Conservation (phyloP, 2,113 vertebrate genomes). For the Gymnocephalus cernua region DNA sequence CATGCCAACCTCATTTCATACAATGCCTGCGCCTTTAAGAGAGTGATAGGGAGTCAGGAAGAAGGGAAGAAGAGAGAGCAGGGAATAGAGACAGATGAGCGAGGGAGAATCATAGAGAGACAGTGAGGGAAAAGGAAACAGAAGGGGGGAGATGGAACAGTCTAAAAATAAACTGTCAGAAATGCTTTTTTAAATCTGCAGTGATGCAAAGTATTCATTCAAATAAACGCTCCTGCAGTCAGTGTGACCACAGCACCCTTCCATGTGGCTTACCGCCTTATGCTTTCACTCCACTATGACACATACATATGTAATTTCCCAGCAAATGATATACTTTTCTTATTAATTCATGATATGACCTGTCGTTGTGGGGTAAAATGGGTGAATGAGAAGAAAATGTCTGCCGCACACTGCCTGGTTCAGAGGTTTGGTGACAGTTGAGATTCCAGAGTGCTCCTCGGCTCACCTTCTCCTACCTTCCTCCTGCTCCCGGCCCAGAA, state of each 20-base stretch:
- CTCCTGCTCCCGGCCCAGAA: slow-evolving; percentile 71
- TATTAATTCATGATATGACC: slow-evolving; percentile 45
- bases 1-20: slow-evolving; percentile 69
- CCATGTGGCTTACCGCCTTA: neutral
- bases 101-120: slow-evolving; percentile 70
- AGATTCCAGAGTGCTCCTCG: slow-evolving; percentile 52
- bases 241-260: slow-evolving; percentile 42
- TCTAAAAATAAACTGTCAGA: slow-evolving; percentile 85
- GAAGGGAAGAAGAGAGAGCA: slow-evolving; percentile 59
- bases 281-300: slow-evolving; percentile 6
- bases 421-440: slow-evolving; percentile 64
- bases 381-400: slow-evolving; percentile 67
- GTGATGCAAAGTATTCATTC: slow-evolving; percentile 80
- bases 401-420: slow-evolving; percentile 53
- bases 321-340: slow-evolving; percentile 33
- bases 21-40: slow-evolving; percentile 77
- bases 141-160: slow-evolving; percentile 72
- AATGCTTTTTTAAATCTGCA: slow-evolving; percentile 81
- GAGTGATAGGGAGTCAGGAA: slow-evolving; percentile 61
- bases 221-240: slow-evolving; percentile 68
- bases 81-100: slow-evolving; percentile 72
- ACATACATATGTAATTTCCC: slow-evolving; percentile 16
- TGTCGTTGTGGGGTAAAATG: slow-evolving; percentile 52
- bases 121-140: slow-evolving; percentile 67
- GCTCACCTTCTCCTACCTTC: slow-evolving; percentile 77